Evolutionary conservation across 1,140 invertebrate genomes (phyloP).

Genomic region (Solen grandis): DNA sequence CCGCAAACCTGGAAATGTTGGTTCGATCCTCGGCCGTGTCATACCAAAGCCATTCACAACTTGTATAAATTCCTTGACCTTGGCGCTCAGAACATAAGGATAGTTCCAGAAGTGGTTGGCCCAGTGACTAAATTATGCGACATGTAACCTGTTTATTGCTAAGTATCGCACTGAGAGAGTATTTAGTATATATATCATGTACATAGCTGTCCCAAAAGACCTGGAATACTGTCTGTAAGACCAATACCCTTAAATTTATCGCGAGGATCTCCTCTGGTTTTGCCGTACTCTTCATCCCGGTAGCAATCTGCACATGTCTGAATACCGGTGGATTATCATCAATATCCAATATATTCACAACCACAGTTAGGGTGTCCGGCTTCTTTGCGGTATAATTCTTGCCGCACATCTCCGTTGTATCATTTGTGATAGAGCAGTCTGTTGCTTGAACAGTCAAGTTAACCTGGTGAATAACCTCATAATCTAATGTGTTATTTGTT

Average conservation of each 20-base stretch:
- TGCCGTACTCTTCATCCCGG: constrained; percentile 37
- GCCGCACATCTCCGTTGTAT: neutral
- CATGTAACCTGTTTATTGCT: too few relatives aligned
- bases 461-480: neutral
- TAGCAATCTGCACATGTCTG: constrained; percentile 18
- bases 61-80: too few relatives aligned
- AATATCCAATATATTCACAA: constrained; percentile 9
- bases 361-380: neutral
- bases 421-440: constrained; percentile 20
- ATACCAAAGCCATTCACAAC: too few relatives aligned
- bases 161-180: constrained; percentile 4
- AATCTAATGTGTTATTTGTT: constrained; percentile 6
- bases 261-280: neutral
- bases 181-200: neutral
- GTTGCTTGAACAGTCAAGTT: constrained; percentile 6
- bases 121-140: too few relatives aligned
- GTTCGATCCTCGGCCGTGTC: too few relatives aligned
- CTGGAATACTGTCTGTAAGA: neutral
- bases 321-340: constrained; percentile 46
- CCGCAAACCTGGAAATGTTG: too few relatives aligned
- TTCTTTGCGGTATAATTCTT: neutral
- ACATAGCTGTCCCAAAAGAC: neutral
- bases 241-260: constrained; percentile 32
- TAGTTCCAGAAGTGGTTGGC: too few relatives aligned
- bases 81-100: too few relatives aligned